Percentiles rank a stretch among this genome's conserved stretches.
phyloP scores from a whole-genome alignment of 1,140 invertebrate genomes.

The Brachionus rubens region DNA sequence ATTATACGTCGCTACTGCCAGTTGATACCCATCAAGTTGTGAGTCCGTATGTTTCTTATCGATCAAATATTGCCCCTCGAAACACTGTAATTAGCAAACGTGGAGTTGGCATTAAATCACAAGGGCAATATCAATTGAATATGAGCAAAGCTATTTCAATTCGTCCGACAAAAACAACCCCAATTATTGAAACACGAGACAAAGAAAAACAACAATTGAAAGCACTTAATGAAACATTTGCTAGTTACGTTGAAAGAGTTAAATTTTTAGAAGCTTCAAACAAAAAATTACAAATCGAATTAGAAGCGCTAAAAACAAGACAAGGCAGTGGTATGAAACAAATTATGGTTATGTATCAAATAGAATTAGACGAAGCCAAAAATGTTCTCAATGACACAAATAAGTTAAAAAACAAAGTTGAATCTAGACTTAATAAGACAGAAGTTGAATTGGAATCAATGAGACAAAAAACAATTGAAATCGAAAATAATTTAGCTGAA shows the following conservation, averaged over 20 bases:
- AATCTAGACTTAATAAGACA: neutral
- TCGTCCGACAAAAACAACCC: neutral
- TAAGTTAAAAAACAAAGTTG: neutral
- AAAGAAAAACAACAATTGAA: constrained; percentile 63
- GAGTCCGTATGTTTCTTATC: neutral
- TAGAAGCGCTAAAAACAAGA: constrained; percentile 58
- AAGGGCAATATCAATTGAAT: neutral
- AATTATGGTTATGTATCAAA: constrained; percentile 24
- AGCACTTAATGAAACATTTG: constrained; percentile 63
- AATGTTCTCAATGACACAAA: constrained; percentile 16
- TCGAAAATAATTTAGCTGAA: neutral
- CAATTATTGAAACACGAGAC: neutral
- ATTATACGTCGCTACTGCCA: too few relatives aligned
- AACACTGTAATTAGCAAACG: neutral
- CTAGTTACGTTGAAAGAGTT: constrained; percentile 63
- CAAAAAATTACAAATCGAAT: constrained; percentile 61
- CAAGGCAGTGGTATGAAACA: constrained; percentile 48
- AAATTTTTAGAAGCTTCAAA: constrained; percentile 63
- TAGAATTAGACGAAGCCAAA: constrained; percentile 16
- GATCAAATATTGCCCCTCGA: neutral
- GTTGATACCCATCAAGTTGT: neutral
- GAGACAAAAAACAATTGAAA: neutral
- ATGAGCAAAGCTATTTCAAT: neutral
- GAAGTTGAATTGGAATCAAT: neutral
- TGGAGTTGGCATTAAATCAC: too few relatives aligned